Evolutionary conservation across 23 tunicate species (phyloP).

Genomic region (Ciona savignyi): DNA sequence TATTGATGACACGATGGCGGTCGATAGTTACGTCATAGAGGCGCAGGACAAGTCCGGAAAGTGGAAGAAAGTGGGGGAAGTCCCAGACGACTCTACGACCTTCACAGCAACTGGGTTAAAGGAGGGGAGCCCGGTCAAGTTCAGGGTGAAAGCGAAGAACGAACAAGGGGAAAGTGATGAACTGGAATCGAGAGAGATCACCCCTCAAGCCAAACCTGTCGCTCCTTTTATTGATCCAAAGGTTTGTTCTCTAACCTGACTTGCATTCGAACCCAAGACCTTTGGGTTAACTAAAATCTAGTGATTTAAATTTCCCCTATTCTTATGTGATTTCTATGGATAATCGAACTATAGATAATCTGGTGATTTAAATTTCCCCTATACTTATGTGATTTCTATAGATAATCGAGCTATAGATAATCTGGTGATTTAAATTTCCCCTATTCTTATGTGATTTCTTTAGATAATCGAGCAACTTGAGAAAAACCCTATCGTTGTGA

Average conservation of each 20-base stretch:
- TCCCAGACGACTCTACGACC: slow-evolving; percentile 16
- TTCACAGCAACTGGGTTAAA: slow-evolving; percentile 56
- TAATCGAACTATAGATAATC: too few species aligned
- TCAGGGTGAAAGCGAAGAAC: slow-evolving; percentile 73
- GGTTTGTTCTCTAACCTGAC: too few species aligned
- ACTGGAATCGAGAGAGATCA: slow-evolving; percentile 58
- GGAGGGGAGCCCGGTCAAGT: slow-evolving; percentile 55
- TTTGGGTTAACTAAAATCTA: too few species aligned
- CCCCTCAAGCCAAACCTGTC: slow-evolving; percentile 61
- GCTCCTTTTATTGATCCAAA: slow-evolving; percentile 82
- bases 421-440: too few species aligned
- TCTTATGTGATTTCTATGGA: too few species aligned
- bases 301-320: too few species aligned
- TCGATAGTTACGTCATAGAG: slow-evolving; percentile 79
- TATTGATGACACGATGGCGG: slow-evolving; percentile 37
- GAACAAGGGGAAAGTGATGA: slow-evolving; percentile 78
- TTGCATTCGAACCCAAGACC: too few species aligned
- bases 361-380: too few species aligned
- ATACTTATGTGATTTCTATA: too few species aligned
- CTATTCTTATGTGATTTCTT: background rate
- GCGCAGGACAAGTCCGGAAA: slow-evolving; percentile 54
- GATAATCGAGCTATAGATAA: too few species aligned
- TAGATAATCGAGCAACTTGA: slow-evolving; percentile 76
- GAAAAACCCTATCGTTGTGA: slow-evolving; percentile 78
- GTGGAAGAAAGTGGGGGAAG: slow-evolving; percentile 72